Percentiles rank a stretch among this genome's conserved stretches.
These are phyloP conservation scores for Diacarnus erythraeanus DNA, from an alignment of 37 sponge, comb jelly and placozoan species.

Conservation along the genomic window DNA sequence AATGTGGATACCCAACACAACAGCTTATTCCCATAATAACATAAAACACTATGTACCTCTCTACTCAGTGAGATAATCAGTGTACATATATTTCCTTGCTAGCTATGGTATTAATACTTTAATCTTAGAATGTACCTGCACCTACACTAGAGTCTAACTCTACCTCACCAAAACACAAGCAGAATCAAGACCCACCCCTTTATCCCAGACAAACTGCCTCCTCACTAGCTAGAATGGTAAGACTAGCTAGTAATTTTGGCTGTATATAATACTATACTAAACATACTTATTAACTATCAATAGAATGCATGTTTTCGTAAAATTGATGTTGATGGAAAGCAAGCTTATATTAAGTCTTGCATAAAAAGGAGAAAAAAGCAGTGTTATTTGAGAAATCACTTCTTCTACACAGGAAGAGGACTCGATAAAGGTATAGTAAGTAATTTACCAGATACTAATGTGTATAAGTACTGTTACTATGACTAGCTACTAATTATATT, in stretches of 20 bases:
- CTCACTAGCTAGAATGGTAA: constrained; percentile 48
- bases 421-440: constrained; percentile 26
- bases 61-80: too few relatives aligned
- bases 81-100: too few relatives aligned
- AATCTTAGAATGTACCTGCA: constrained; percentile 31
- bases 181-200: constrained; percentile 14
- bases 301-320: constrained; percentile 3
- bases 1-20: too few relatives aligned
- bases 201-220: constrained; percentile 34
- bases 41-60: too few relatives aligned
- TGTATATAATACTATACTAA: background rate
- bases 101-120: too few relatives aligned
- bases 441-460: background rate
- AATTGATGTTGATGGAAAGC: background rate
- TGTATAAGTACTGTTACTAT: background rate
- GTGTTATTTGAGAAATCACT: background rate
- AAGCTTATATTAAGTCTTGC: background rate
- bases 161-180: background rate
- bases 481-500: too few relatives aligned
- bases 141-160: background rate
- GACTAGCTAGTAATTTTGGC: too few relatives aligned
- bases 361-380: background rate
- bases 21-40: too few relatives aligned
- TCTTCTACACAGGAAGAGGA: constrained; percentile 29
- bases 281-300: background rate